These are phyloP conservation scores for Onychostruthus taczanowskii DNA, from an alignment of 2,113 vertebrate genomes.

Conservation along the genomic window DNA sequence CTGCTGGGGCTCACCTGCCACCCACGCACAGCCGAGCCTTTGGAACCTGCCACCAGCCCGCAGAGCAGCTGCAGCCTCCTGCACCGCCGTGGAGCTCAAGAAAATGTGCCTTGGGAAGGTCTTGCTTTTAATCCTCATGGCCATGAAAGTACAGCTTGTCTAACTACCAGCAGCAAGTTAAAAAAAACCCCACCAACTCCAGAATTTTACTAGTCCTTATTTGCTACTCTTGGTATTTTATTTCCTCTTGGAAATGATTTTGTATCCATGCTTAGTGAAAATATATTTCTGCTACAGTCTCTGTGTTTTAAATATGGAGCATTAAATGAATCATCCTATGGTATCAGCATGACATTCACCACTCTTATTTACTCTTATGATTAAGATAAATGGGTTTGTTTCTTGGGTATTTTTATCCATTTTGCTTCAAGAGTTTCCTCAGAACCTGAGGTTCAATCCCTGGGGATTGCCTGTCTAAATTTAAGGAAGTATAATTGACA, in stretches of 20 bases:
- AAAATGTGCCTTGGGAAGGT: neutral
- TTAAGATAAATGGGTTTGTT: neutral
- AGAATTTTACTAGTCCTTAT: neutral
- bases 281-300: neutral
- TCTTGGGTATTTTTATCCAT: neutral
- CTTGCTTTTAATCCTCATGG: neutral
- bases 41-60: fast-evolving
- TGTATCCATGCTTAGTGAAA: neutral
- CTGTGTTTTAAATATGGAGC: neutral
- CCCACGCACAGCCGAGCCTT: neutral
- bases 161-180: neutral
- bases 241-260: neutral
- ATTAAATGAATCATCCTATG: neutral
- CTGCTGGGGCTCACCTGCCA: neutral
- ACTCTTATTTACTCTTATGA: neutral
- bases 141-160: neutral
- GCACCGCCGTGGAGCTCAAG: fast-evolving
- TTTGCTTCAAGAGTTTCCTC: neutral
- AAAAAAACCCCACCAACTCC: neutral
- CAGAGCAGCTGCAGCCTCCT: neutral
- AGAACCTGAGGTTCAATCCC: neutral
- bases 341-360: neutral
- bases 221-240: neutral
- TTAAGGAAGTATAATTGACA: neutral
- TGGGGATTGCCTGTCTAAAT: neutral